Evolutionary conservation across 2,797 vertebrate genomes (phyloP).

Genomic region (Sphenopsis melanotis): DNA sequence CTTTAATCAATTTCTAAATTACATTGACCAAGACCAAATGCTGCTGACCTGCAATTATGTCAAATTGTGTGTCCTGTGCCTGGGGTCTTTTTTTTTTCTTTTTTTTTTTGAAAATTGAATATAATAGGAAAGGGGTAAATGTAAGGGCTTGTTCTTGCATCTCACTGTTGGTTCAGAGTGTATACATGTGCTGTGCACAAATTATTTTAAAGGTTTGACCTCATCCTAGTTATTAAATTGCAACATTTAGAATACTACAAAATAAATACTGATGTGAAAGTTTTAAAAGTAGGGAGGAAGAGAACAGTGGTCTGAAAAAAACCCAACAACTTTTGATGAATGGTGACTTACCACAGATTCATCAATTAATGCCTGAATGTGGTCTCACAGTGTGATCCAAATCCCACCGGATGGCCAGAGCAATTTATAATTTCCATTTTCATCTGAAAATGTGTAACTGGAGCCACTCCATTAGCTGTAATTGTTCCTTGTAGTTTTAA

Average conservation of each 20-base stretch:
- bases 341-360: background rate
- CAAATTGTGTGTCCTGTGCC: background rate
- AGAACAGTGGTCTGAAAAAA: background rate
- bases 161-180: background rate
- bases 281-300: background rate
- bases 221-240: background rate
- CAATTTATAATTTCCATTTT: background rate
- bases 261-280: background rate
- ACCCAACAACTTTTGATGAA: background rate
- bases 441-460: slow-evolving; percentile 1
- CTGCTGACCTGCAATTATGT: background rate
- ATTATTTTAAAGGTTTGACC: background rate
- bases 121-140: background rate
- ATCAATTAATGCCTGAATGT: background rate
- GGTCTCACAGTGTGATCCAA: background rate
- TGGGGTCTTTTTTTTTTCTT: background rate
- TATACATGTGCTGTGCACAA: background rate
- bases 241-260: background rate
- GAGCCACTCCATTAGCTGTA: background rate
- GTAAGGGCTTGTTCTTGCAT: background rate
- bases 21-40: background rate
- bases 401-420: background rate
- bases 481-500: background rate
- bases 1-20: background rate
- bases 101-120: background rate